Conservation (phyloP, 2,888 invertebrate species). For the Drosophila bunnanda region DNA sequence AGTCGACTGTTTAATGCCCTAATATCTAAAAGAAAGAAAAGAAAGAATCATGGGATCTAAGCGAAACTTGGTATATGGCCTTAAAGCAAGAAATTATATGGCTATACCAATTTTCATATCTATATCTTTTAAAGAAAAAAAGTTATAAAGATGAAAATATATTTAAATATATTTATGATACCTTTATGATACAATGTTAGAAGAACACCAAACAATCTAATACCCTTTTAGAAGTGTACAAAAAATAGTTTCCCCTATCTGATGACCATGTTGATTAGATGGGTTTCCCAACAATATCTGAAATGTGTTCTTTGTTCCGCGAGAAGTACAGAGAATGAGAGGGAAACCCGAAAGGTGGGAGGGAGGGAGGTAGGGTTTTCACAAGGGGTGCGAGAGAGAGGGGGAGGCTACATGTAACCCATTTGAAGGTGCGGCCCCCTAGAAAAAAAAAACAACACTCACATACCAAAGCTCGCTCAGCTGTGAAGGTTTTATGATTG, state of each 20-base stretch:
- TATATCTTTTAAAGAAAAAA: neutral
- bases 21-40: neutral
- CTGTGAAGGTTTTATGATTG: constrained; percentile 43
- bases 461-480: constrained; percentile 32
- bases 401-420: constrained; percentile 31
- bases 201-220: neutral
- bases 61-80: neutral
- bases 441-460: constrained; percentile 9
- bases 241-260: constrained; percentile 3
- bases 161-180: too few species aligned
- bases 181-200: too few species aligned
- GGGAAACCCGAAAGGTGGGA: neutral
- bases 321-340: constrained; percentile 8
- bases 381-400: neutral
- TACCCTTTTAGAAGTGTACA: neutral
- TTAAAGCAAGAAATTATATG: neutral
- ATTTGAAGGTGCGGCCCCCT: constrained; percentile 46
- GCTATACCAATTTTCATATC: neutral
- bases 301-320: constrained; percentile 21
- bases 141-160: neutral
- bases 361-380: neutral
- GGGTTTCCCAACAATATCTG: constrained; percentile 8
- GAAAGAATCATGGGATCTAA: neutral
- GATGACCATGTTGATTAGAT: constrained; percentile 20
- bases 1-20: neutral